Percentiles rank a stretch among this genome's conserved stretches.
Conservation (phyloP, 1,140 invertebrate species). For the Saccostrea glomerata region DNA sequence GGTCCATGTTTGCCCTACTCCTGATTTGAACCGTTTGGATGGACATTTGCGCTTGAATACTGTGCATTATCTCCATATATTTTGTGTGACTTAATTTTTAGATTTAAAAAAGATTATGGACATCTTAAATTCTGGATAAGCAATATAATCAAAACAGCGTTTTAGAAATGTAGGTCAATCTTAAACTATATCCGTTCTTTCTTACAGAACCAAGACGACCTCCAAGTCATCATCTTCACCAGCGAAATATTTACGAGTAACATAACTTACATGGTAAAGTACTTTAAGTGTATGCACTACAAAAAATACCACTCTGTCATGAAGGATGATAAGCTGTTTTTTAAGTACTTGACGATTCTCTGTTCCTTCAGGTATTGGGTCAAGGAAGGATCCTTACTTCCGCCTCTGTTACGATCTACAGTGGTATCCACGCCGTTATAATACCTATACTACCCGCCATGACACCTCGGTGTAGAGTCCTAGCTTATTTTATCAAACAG, state of each 20-base stretch:
- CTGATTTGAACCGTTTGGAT: no score
- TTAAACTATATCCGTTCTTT: neutral
- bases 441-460: conserved; percentile 37
- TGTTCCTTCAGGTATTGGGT: conserved; percentile 5
- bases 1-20: no score
- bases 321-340: neutral
- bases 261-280: conserved; percentile 12
- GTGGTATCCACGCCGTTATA: neutral
- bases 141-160: neutral
- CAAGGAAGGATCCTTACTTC: neutral
- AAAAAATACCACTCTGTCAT: neutral
- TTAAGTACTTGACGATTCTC: neutral
- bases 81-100: no score
- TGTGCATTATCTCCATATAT: no score
- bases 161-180: neutral
- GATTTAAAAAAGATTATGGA: no score
- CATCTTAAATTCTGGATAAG: neutral
- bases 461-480: conserved; percentile 39
- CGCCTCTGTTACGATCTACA: neutral
- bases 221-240: conserved; percentile 2
- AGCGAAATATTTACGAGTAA: neutral
- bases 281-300: neutral
- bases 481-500: conserved; percentile 31
- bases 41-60: no score
- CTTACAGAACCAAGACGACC: neutral